A percentile compares a stretch with the other conserved stretches of the same genome.
Evolutionary conservation across 2,113 vertebrate species (phyloP).

Genomic region (Leucoraja erinaceus): DNA sequence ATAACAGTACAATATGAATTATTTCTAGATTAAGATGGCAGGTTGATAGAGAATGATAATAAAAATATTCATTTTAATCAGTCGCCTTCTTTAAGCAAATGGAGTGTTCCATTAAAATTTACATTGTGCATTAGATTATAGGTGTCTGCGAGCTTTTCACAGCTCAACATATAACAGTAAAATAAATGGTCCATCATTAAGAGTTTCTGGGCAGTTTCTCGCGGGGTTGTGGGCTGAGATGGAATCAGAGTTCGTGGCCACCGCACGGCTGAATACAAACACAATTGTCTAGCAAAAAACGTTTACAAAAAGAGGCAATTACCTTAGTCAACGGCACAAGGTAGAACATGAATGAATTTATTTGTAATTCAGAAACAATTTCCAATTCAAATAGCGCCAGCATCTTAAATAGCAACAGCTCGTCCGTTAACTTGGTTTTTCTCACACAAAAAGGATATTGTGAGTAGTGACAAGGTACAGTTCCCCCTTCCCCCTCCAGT

Average conservation of each 20-base stretch:
- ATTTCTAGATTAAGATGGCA: background rate
- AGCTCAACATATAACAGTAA: background rate
- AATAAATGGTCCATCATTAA: background rate
- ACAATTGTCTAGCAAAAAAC: background rate
- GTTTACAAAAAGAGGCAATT: conserved; percentile 3
- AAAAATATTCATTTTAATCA: background rate
- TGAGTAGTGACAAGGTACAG: background rate
- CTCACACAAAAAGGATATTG: conserved; percentile 30
- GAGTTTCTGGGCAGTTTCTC: conserved; percentile 1
- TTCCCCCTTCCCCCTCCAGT: background rate
- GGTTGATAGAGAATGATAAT: background rate
- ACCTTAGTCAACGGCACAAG: conserved; percentile 7
- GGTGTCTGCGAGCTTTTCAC: background rate
- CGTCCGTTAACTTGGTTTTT: background rate
- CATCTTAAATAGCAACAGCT: conserved; percentile 28
- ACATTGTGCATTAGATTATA: background rate
- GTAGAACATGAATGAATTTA: conserved; percentile 28
- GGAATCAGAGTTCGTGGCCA: background rate
- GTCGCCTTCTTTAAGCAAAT: background rate
- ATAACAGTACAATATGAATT: background rate
- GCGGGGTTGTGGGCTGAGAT: too few relatives aligned
- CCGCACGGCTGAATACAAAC: background rate
- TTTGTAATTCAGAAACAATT: conserved; percentile 6
- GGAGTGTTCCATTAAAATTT: too few relatives aligned
- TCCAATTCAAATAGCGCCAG: conserved; percentile 27